Evolutionary conservation across 2,113 vertebrate species (phyloP).

Genomic region (Ctenomys sociabilis): DNA sequence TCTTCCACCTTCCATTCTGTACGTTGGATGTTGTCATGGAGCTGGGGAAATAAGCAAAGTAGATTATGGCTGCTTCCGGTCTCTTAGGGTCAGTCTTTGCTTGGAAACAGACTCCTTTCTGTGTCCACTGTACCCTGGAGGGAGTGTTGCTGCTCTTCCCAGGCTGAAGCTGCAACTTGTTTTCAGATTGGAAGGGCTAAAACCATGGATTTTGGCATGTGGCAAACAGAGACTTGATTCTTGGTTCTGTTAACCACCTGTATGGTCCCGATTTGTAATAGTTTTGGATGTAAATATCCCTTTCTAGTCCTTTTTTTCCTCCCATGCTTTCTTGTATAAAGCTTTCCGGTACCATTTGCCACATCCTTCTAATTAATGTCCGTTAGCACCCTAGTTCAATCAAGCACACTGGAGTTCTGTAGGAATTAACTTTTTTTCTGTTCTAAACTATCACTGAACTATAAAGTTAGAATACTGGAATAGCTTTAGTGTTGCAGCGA

Average conservation of each 20-base stretch:
- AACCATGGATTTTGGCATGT: not conserved
- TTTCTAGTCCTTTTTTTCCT: not conserved
- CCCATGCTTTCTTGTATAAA: constrained; percentile 6
- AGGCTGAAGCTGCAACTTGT: not conserved
- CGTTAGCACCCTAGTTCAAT: not conserved
- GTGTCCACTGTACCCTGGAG: not conserved
- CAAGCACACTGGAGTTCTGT: not conserved
- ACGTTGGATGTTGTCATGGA: not conserved
- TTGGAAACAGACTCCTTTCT: not conserved
- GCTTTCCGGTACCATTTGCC: not conserved
- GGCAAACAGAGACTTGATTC: not conserved
- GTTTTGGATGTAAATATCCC: not conserved
- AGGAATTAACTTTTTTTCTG: constrained; percentile 31
- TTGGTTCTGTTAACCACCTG: not conserved
- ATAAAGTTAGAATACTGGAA: constrained; percentile 2
- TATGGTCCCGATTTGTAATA: not conserved
- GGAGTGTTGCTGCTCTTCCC: not conserved
- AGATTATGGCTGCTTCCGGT: not conserved
- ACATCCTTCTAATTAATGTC: not conserved
- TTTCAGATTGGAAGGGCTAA: not conserved
- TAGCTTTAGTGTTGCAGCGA: constrained; percentile 2
- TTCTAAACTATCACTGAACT: not conserved
- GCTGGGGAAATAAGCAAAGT: not conserved
- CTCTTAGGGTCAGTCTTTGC: not conserved
- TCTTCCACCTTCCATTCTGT: not conserved